Evolutionary conservation across 2,888 invertebrate species (phyloP).

Genomic region (Mamestra brassicae): DNA sequence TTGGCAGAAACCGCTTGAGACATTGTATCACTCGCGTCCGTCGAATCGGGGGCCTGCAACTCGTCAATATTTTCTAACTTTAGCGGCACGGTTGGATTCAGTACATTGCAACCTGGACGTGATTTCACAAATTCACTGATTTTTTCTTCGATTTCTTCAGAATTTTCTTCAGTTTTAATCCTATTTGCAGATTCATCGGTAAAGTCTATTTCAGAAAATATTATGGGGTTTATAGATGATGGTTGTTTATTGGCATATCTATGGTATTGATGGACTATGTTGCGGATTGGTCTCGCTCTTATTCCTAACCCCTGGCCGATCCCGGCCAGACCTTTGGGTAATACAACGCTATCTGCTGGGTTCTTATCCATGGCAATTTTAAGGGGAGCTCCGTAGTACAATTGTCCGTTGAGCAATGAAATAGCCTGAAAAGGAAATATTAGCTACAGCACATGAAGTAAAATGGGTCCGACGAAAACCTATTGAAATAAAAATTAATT

Average conservation of each 20-base stretch:
- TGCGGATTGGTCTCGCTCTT: slow-evolving; percentile 76
- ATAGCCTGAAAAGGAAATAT: slow-evolving; percentile 79
- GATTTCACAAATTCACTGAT: slow-evolving; percentile 30
- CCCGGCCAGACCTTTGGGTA: slow-evolving; percentile 79
- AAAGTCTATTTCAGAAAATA: slow-evolving; percentile 60
- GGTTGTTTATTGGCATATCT: slow-evolving; percentile 70
- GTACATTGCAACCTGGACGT: not conserved
- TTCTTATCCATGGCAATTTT: slow-evolving; percentile 73
- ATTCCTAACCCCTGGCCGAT: slow-evolving; percentile 80
- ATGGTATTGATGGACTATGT: slow-evolving; percentile 76
- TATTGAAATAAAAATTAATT: slow-evolving; percentile 19
- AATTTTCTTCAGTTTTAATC: slow-evolving; percentile 5
- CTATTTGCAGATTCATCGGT: slow-evolving; percentile 1
- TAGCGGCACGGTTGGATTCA: slow-evolving; percentile 14
- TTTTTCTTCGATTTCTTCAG: slow-evolving; percentile 18
- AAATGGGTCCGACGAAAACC: not conserved
- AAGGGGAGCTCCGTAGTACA: slow-evolving; percentile 74
- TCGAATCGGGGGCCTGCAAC: slow-evolving; percentile 8
- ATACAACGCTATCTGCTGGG: slow-evolving; percentile 63
- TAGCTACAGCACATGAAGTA: not conserved
- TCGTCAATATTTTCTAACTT: slow-evolving; percentile 41
- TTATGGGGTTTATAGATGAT: slow-evolving; percentile 61
- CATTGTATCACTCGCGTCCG: not conserved
- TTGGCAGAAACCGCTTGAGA: slow-evolving; percentile 2
- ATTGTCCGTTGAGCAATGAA: slow-evolving; percentile 82